These are phyloP conservation scores for Tipula helvola DNA, from an alignment of 2,888 invertebrate species.

Conservation along the genomic window DNA sequence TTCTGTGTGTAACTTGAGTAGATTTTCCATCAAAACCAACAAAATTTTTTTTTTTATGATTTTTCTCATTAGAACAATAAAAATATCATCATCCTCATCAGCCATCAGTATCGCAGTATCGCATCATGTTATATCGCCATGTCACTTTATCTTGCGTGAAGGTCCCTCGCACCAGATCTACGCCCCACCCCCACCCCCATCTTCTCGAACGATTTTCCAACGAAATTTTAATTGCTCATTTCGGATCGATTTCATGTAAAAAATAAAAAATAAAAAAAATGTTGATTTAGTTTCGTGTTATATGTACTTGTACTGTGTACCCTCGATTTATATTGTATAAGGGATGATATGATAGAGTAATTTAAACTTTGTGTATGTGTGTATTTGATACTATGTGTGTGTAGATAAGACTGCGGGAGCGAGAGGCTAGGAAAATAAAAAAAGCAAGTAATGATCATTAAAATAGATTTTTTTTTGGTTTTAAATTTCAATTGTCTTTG, in stretches of 20 bases:
- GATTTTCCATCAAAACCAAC: not conserved
- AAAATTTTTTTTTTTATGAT: not conserved
- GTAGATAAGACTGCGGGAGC: not conserved
- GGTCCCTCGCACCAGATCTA: no score
- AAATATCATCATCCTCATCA: not conserved
- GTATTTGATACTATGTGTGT: not conserved
- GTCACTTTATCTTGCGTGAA: not conserved
- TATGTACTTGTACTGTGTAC: not conserved
- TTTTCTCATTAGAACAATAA: slow-evolving; percentile 4
- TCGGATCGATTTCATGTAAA: not conserved
- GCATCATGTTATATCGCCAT: not conserved
- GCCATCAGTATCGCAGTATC: not conserved
- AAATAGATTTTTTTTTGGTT: not conserved
- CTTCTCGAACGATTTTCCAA: not conserved
- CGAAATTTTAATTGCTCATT: not conserved
- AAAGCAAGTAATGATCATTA: not conserved
- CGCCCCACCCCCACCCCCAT: not conserved
- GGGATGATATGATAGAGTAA: not conserved
- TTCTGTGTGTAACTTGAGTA: slow-evolving; percentile 4
- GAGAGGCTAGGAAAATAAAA: not conserved
- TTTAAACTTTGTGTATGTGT: not conserved
- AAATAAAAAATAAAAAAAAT: not conserved
- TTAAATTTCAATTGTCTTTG: not conserved
- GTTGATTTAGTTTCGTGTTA: not conserved
- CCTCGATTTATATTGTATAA: not conserved